Base-by-base conservation (phyloP, 2,888 invertebrate species). In the Plebejus argus region DNA sequence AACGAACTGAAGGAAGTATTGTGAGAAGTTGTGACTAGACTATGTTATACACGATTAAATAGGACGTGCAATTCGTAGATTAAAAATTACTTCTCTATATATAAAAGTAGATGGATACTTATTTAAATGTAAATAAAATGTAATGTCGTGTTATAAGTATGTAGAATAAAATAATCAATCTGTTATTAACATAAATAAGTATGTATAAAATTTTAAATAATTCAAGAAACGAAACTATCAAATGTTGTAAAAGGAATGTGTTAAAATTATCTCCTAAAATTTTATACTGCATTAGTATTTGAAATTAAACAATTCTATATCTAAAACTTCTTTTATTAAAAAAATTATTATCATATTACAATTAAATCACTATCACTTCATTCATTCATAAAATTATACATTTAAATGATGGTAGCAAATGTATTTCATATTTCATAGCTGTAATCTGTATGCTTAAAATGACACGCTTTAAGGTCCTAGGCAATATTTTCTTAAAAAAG, bases 301-400 rank as follows among this genome's bases (percentile, higher is more conserved):
- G 8, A 72, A 72, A 71, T 35, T 61, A 71, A 76, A 56, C 23
- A 66, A 70, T 23, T 71, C 6, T 75, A 45, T 39, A 74, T 39
- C 6, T 56, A 58, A 76, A 70, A 39, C 20, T 70, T n/a, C 15
- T 76, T 77, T 77, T 75, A 78, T 75, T 77, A 56, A 75, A 74
- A 77, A 39, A 70, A 53, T 45, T 77, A 45, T 23, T 45, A 45
- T 45, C 45, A 49, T 49, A 75, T 49, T 75, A 4, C 76, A 23
- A 28, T 75, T 70, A 15, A 35, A 58, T 77, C 35, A 33, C 15
- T 53, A 61, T 61, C 23, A 20, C 61, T 61, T 20, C 61, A 61
- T 23, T 61, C 61, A 61, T 12, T 61, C 61, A 61, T 61, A 61
- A 61, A 61, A 61, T 23, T 20, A 7, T 61, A 61, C 61, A 23